phyloP scores from a whole-genome alignment of 1,140 invertebrate genomes.

The Drosophila guanche region DNA sequence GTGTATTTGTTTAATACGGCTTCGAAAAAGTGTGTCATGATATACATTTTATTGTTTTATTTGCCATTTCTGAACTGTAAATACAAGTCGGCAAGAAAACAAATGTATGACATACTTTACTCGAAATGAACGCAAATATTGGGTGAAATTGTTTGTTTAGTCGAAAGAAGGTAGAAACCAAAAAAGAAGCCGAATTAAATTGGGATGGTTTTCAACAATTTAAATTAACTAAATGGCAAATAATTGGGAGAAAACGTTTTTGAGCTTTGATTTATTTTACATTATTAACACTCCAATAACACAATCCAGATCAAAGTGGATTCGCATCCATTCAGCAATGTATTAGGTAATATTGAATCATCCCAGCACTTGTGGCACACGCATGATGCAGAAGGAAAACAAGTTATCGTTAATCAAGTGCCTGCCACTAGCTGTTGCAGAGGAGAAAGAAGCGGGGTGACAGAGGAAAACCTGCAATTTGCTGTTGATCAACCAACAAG shows the following conservation, averaged over 20 bases:
- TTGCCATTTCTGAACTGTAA: constrained; percentile 40
- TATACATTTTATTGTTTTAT: constrained; percentile 61
- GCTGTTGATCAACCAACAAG: constrained; percentile 34
- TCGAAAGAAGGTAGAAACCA: constrained; percentile 12
- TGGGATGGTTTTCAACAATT: background rate
- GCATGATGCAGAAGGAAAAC: constrained; percentile 36
- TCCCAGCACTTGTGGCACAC: constrained; percentile 33
- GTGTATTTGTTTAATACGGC: constrained; percentile 44
- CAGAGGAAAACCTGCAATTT: constrained; percentile 34
- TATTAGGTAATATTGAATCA: constrained; percentile 48
- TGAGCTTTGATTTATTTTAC: background rate
- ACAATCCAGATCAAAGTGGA: background rate
- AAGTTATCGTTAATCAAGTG: constrained; percentile 50
- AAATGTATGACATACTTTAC: constrained; percentile 58
- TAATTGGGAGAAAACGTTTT: too few relatives aligned
- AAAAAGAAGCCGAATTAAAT: constrained; percentile 9
- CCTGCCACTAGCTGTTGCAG: too few relatives aligned
- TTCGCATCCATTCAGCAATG: constrained; percentile 39
- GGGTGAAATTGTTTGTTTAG: constrained; percentile 48
- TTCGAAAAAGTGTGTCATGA: constrained; percentile 54
- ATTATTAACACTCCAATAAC: too few relatives aligned
- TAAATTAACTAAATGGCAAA: background rate
- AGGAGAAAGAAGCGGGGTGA: constrained; percentile 10
- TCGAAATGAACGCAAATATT: constrained; percentile 51
- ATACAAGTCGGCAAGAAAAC: constrained; percentile 38